Percentiles rank a stretch among this genome's conserved stretches.
Conservation (phyloP, 2,888 invertebrate species). For the Anarsia innoxiella region DNA sequence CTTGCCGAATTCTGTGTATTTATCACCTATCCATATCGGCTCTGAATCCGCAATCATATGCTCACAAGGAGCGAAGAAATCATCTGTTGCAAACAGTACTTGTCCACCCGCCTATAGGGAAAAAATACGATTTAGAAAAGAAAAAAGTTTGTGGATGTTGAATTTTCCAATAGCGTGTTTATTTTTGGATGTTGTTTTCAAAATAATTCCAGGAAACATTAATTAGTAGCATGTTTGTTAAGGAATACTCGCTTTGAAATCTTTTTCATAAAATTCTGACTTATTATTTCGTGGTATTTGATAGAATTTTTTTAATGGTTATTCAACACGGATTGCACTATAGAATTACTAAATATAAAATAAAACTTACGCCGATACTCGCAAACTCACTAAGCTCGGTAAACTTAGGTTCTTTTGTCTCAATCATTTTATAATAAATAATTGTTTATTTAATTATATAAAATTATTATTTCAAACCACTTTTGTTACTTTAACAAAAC, state of each 20-base stretch:
- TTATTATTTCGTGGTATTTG: no score
- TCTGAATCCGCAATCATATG: slow-evolving; percentile 71
- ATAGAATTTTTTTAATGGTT: no score
- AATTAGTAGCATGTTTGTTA: no score
- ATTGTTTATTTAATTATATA: background rate
- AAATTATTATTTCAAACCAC: background rate
- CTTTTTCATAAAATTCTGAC: no score
- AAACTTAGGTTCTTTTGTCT: slow-evolving; percentile 48
- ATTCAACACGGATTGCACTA: no score
- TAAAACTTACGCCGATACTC: slow-evolving; percentile 50
- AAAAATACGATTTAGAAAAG: slow-evolving; percentile 4
- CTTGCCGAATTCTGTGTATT: slow-evolving; percentile 77
- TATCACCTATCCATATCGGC: slow-evolving; percentile 72
- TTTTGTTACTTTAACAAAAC: background rate
- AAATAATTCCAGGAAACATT: no score
- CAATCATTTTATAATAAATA: slow-evolving; percentile 33
- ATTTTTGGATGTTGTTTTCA: no score
- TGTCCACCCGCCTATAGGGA: slow-evolving; percentile 68
- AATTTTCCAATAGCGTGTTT: no score
- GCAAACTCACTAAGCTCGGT: slow-evolving; percentile 65
- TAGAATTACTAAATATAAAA: background rate
- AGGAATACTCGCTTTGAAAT: no score
- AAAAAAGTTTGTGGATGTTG: no score
- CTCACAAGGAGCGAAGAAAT: slow-evolving; percentile 78
- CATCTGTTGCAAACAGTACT: slow-evolving; percentile 77